These are phyloP conservation scores for Actenoides hombroni DNA, from an alignment of 2,113 vertebrate genomes.

Conservation along the genomic window DNA sequence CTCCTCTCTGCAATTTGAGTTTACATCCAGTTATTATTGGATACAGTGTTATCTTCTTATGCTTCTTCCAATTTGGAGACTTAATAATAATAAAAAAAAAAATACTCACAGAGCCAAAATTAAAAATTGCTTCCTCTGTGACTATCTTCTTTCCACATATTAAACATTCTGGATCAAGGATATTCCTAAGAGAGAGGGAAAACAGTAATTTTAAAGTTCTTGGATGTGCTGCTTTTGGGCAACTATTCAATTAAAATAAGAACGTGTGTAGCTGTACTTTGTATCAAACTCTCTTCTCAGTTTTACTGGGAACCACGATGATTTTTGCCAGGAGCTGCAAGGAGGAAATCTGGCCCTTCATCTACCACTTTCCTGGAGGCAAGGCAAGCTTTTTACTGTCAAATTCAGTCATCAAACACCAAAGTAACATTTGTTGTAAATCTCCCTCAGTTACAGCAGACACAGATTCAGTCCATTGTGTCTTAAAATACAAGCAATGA, in stretches of 20 bases:
- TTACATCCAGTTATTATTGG: not conserved
- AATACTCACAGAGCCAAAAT: constrained; percentile 9
- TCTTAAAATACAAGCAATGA: not conserved
- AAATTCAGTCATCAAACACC: not conserved
- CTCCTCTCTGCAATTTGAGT: not conserved
- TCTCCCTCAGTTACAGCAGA: not conserved
- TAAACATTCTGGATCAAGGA: not conserved
- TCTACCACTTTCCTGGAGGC: constrained; percentile 25
- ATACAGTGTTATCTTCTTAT: not conserved
- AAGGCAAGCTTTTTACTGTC: not conserved
- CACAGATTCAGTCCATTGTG: not conserved
- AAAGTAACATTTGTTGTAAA: not conserved
- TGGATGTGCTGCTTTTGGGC: not conserved
- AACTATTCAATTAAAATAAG: constrained; percentile 30
- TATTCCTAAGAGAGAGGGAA: constrained; percentile 31
- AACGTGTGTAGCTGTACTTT: constrained; percentile 1
- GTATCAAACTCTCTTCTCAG: not conserved
- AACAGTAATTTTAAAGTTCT: constrained; percentile 42
- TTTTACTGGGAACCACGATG: constrained; percentile 3
- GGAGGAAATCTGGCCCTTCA: constrained; percentile 10
- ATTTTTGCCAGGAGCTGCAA: not conserved
- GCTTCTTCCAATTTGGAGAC: not conserved
- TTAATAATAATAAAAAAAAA: not conserved
- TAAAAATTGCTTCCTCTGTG: constrained; percentile 28
- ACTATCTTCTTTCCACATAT: constrained; percentile 38